These are phyloP conservation scores for Frankliniella intonsa DNA, from an alignment of 2,888 invertebrate species.

Conservation along the genomic window DNA sequence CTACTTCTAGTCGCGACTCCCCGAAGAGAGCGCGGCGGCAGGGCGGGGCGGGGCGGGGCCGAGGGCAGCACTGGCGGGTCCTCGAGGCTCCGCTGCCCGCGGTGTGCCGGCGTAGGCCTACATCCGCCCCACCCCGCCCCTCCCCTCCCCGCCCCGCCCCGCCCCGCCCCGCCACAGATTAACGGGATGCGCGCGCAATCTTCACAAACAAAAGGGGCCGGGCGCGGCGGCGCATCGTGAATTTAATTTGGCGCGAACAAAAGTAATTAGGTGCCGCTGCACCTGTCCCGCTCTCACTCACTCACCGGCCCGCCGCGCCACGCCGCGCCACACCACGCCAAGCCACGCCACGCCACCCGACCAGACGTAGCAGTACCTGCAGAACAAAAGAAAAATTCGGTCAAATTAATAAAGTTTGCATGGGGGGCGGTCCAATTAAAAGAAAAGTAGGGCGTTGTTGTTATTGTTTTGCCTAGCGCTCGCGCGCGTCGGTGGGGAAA, in stretches of 20 bases:
- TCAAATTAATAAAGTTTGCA: constrained; percentile 9
- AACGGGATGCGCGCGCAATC: neutral
- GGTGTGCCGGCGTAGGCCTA: too few species aligned
- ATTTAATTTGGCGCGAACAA: neutral
- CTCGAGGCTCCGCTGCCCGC: neutral
- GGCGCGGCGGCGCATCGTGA: neutral
- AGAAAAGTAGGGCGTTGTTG: neutral
- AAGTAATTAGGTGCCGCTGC: constrained; percentile 9
- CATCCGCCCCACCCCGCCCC: neutral
- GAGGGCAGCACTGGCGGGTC: too few species aligned
- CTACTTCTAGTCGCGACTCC: too few species aligned
- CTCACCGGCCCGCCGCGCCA: neutral
- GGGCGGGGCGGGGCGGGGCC: too few species aligned
- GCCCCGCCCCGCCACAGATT: neutral
- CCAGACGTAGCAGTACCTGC: neutral
- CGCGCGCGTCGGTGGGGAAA: neutral
- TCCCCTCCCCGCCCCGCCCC: neutral
- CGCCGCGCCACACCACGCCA: neutral
- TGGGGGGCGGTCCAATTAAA: neutral
- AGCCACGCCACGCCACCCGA: neutral
- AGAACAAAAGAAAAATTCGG: neutral
- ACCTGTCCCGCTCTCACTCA: neutral
- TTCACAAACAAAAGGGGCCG: neutral
- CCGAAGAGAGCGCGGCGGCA: too few species aligned
- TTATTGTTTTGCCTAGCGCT: neutral